phyloP scores from a whole-genome alignment of 1,140 invertebrate species.

The Diploscapter pachys region DNA sequence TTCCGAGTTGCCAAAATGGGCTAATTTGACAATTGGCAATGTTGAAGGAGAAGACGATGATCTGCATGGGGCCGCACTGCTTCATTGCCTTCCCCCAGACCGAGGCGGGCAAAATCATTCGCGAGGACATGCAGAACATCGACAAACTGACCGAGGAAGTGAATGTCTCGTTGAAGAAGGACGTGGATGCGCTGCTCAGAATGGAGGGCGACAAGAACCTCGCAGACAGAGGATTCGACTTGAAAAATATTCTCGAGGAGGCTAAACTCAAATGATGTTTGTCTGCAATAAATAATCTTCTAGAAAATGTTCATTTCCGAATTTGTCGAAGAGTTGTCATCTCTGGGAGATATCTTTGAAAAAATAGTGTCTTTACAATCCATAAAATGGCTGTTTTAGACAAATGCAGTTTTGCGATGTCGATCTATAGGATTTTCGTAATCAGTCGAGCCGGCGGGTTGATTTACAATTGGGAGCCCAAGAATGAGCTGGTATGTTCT shows the following conservation, averaged over 20 bases:
- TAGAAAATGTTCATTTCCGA: neutral
- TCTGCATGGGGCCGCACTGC: slow-evolving; percentile 4
- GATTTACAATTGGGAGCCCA: slow-evolving; percentile 56
- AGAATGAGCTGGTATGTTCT: slow-evolving; percentile 26
- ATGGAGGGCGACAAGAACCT: slow-evolving; percentile 11
- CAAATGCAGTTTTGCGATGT: slow-evolving; percentile 34
- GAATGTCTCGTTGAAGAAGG: slow-evolving; percentile 6
- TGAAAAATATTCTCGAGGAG: neutral
- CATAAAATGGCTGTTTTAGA: neutral
- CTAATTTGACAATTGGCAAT: neutral
- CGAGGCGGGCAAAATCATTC: neutral
- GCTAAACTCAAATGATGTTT: too few species aligned
- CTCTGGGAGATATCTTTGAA: neutral
- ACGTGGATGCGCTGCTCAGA: slow-evolving; percentile 10
- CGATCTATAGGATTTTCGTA: slow-evolving; percentile 54
- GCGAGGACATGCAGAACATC: neutral
- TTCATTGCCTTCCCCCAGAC: slow-evolving; percentile 5
- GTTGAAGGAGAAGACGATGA: neutral
- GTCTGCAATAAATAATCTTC: neutral
- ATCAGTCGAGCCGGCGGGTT: slow-evolving; percentile 57
- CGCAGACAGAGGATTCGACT: slow-evolving; percentile 9
- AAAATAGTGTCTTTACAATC: neutral
- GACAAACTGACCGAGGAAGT: slow-evolving; percentile 10
- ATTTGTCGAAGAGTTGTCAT: neutral
- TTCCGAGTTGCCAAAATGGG: neutral